Percentiles rank a stretch among this genome's conserved stretches.
Evolutionary conservation across 2,888 invertebrate species (phyloP).

Genomic region (Cacoxenus indagator): DNA sequence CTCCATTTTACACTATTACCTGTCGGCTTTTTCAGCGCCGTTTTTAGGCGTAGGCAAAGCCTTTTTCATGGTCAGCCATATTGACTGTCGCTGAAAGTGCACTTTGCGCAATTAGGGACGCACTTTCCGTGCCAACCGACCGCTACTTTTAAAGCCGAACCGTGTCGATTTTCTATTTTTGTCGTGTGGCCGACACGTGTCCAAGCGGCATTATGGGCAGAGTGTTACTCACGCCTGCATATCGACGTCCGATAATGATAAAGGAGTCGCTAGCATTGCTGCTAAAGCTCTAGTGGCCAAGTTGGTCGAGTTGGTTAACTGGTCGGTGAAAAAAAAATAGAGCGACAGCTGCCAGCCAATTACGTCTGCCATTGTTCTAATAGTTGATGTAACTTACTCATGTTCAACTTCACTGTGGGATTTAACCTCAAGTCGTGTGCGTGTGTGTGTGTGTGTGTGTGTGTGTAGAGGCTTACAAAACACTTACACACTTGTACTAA

Average conservation of each 20-base stretch:
- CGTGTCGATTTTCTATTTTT: too few relatives aligned
- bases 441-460: neutral
- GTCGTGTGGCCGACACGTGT: too few relatives aligned
- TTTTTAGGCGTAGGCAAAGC: neutral
- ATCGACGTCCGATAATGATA: too few relatives aligned
- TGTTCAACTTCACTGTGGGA: neutral
- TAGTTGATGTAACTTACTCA: constrained; percentile 26
- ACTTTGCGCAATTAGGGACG: neutral
- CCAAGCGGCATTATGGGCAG: too few relatives aligned
- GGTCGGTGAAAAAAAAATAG: neutral
- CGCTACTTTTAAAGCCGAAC: too few relatives aligned
- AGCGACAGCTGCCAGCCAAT: constrained; percentile 51
- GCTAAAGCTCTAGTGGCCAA: too few relatives aligned
- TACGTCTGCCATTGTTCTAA: constrained; percentile 39
- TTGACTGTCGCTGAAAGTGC: neutral
- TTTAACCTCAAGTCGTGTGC: neutral
- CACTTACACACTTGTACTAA: neutral
- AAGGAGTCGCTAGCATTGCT: too few relatives aligned
- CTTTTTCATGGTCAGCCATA: neutral
- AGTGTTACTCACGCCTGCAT: too few relatives aligned
- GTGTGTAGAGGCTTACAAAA: neutral
- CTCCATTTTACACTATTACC: neutral
- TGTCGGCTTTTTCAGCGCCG: neutral
- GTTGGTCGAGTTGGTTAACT: too few relatives aligned
- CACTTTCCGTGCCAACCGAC: too few relatives aligned